Conservation (phyloP, 1,140 invertebrate genomes). For the Heliconius himera region DNA sequence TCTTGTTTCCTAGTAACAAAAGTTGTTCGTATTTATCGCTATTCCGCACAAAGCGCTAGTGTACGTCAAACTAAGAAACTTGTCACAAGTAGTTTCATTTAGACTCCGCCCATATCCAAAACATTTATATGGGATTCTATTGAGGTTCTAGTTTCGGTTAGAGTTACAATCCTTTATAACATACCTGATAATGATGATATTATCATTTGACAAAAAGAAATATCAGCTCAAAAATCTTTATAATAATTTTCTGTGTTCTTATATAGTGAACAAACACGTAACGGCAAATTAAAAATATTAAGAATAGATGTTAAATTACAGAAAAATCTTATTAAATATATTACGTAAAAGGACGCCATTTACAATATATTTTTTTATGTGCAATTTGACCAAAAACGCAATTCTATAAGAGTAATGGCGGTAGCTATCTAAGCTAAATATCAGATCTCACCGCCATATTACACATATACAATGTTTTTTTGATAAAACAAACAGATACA, state of each 20-base stretch:
- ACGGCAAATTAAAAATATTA: not conserved
- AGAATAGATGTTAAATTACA: not conserved
- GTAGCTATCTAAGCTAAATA: not conserved
- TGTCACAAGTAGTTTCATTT: no score
- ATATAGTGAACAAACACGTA: not conserved
- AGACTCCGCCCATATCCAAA: no score
- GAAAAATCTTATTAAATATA: constrained; percentile 2
- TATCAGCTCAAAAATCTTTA: not conserved
- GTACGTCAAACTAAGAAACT: no score
- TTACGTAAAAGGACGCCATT: constrained; percentile 12
- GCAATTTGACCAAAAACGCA: constrained; percentile 6
- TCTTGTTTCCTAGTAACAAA: no score
- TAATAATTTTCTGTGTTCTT: not conserved
- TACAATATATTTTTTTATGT: constrained; percentile 12
- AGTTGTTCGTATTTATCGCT: no score
- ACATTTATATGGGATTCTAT: no score
- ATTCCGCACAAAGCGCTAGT: no score
- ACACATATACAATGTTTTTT: not conserved
- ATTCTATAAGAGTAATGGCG: not conserved
- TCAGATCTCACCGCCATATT: constrained; percentile 10
- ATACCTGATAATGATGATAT: not conserved
- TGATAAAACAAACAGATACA: not conserved
- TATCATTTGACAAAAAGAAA: not conserved
- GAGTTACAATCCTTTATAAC: no score
- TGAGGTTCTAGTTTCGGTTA: no score